Conservation (phyloP, 2,888 invertebrate genomes). For the Siphonodentalium dalli region DNA sequence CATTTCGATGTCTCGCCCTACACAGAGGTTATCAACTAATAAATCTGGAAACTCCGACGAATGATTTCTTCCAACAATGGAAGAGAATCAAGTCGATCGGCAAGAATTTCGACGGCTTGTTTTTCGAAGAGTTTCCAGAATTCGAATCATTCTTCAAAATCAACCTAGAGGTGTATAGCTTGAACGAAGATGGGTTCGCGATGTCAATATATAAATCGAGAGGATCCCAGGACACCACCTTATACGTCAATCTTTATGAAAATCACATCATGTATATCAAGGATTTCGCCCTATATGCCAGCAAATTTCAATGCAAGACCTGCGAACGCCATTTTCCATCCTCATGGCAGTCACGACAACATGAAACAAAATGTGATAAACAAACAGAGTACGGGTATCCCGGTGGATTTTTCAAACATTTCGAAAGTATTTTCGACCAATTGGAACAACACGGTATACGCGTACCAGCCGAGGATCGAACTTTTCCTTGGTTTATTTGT, state of each 20-base stretch:
- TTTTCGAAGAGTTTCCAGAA: slow-evolving; percentile 12
- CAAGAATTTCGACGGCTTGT: not conserved
- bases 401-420: slow-evolving; percentile 16
- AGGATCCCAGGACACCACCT: slow-evolving; percentile 7
- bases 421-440: slow-evolving; percentile 18
- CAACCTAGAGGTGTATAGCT: slow-evolving; percentile 21
- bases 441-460: slow-evolving; percentile 16
- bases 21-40: slow-evolving; percentile 1
- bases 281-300: slow-evolving; percentile 3
- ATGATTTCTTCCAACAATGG: not conserved
- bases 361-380: slow-evolving; percentile 16
- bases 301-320: slow-evolving; percentile 16
- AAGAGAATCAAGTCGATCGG: not conserved
- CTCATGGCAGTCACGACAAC: slow-evolving; percentile 11
- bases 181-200: slow-evolving; percentile 21
- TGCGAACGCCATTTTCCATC: slow-evolving; percentile 23
- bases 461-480: slow-evolving; percentile 14
- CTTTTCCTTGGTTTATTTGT: slow-evolving; percentile 19
- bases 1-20: slow-evolving; percentile 18
- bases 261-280: slow-evolving; percentile 22
- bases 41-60: not conserved
- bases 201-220: slow-evolving; percentile 20
- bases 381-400: slow-evolving; percentile 23
- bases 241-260: slow-evolving; percentile 25
- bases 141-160: slow-evolving; percentile 18